Evolutionary conservation across 1,140 invertebrate genomes (phyloP), one percentile per base, ranked within the genome.

Genomic region (Archivesica marissinica): DNA sequence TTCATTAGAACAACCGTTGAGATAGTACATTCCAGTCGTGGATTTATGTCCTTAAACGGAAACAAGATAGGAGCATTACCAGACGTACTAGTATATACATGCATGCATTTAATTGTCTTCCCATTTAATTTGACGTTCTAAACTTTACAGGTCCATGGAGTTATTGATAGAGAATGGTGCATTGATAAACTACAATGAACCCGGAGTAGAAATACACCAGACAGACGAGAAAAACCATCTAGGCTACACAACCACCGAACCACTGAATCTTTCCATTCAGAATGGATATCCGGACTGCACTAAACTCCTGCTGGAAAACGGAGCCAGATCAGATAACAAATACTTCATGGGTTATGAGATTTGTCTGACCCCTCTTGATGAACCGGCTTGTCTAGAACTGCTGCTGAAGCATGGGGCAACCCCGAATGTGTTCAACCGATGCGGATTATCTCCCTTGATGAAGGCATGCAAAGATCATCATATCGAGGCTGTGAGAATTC

Each of bases 301-400:
- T 1, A 91, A 94, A 54, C 87, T 95, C 64, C 90, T 96, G 89
- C 95, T 96, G 96, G 79, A 98, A 96, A 93, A 97, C 96, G 95
- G 95, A 0, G 95, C 95, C 7, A 94, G 95, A 88, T 94, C 95
- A 17, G 95, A 96, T 89, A 94, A 95, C 95, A 90, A 94, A 56
- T 94, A 94, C 88, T 98, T 98, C 94, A 97, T 98, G 90, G 97
- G 97, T 2, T 96, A 97, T 0, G 97, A 98, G 94, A 97, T 98
- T 76, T 98, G 98, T 92, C 94, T 98, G 56, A 96, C 98, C 2
- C 35, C 96, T 95, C 20, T 92, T 95, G 88, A 97, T 39, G 87
- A 98, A 89, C 94, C 97, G 56, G 96, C 97, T 82, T 97, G 96
- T 89, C 93, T 98, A 92, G 96, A 97, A 91, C 93, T 98, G 70